Evolutionary conservation across 1,140 invertebrate genomes (phyloP), one percentile per base, ranked within the genome.

Genomic region (Steinernema khuongi): DNA sequence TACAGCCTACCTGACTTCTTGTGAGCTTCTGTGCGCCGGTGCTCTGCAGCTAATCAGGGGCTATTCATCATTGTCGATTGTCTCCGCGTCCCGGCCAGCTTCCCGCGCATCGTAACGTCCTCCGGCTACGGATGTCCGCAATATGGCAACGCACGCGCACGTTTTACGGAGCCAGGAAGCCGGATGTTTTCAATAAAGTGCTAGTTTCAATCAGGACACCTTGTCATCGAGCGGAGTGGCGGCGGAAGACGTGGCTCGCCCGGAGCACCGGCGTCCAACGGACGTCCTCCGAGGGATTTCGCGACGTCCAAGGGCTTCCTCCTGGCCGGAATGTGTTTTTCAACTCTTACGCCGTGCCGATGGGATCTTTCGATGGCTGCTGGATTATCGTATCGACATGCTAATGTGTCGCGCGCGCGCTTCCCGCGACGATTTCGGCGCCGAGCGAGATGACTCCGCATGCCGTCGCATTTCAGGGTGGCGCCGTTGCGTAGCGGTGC

Each of bases 151-250:
- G 50, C 19, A 22, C 22, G 50, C 4, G 22, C 26, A 7, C 50
- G 22, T 7, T 22, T 22, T 60, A 14, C 50, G 50, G 50, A 7
- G 50, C 11, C 7, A 14, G 50, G 50, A 60, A 60, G 50, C 50
- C 50, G 50, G 50, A 60, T 60, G 50, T 60, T 60, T 60, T 60
- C 50, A 60, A 60, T 60, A 60, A 60, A 60, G 11, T 60, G 50
- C 50, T 60, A 60, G 26, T 60, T 60, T 60, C 50, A 26, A 60
- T 60, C 36, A 7, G 36, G 36, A n/a, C 7, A n/a, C 36, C 36
- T 41, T 11, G 36, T 41, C 36, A n/a, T 22, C 7, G 7, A 60
- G 14, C 50, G 14, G 14, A 26, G 11, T 4, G 26, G 11, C 14
- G 11, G 22, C 50, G 50, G 26, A 26, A 22, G 19, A 14, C 26